Base-by-base conservation (phyloP, 2,888 invertebrate genomes). In the Cyaniris semiargus region DNA sequence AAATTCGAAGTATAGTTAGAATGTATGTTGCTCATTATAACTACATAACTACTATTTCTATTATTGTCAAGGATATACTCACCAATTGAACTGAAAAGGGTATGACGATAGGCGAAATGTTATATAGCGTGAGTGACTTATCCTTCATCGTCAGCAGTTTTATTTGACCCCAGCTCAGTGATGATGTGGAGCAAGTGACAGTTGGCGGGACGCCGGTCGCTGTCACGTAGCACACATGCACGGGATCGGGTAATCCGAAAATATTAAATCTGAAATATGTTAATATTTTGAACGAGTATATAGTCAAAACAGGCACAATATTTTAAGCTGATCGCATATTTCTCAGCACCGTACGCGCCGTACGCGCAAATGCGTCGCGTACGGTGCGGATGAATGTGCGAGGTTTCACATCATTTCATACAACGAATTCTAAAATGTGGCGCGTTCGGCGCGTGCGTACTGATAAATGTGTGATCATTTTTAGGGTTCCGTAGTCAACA, bases 61-160 rank as follows among this genome's bases (percentile, higher is more conserved):
- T 6, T 31, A 13, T 60, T 10, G 23, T 23, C 8, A 27, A 31
- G 27, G 27, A 81, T 80, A 18, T 23, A 66, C 90, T 86, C 84
- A 95, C 95, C 92, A 95, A 86, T 71, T 88, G 86, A 2, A 94
- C 90, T 76, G 87, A 93, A 82, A 94, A 95, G 80, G 93, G 86
- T 0, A 96, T 96, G 74, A 92, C 85, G 66, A 97, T 96, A 0
- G 96, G 96, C 0, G 97, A 96, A 84, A 97, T 96, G 83, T 96
- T 97, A 78, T 94, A 94, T 0, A 97, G 85, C 0, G 89, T 91
- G 0, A 97, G 85, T 0, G 83, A 84, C 88, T 95, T 94, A 2
- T 92, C 89, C 53, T 89, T 88, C 78, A 88, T 91, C 18, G 88
- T 89, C 31, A 97, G 88, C 38, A 97, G 90, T 75, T 94, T 93